Percentiles rank a stretch among this genome's conserved stretches.
These are phyloP conservation scores for Drosophila tropicalis DNA, from an alignment of 1,140 invertebrate species.

Conservation along the genomic window DNA sequence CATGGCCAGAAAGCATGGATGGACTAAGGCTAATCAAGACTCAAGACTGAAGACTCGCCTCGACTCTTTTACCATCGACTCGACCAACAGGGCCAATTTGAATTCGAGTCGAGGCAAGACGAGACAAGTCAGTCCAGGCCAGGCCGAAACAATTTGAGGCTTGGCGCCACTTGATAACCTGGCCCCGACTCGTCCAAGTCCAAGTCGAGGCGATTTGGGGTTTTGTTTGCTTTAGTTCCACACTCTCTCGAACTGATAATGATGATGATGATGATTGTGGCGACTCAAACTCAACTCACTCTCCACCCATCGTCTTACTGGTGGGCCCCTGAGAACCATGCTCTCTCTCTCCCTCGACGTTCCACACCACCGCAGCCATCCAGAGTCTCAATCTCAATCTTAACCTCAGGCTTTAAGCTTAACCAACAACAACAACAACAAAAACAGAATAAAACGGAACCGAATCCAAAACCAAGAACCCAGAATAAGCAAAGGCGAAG, in stretches of 20 bases:
- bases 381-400: conserved; percentile 3
- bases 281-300: conserved; percentile 12
- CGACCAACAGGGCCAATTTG: conserved; percentile 64
- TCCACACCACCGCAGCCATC: not conserved
- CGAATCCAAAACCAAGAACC: not conserved
- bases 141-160: conserved; percentile 78
- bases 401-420: conserved; percentile 9
- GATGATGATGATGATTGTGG: conserved; percentile 81
- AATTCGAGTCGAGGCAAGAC: conserved; percentile 50
- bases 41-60: conserved; percentile 3
- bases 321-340: conserved; percentile 35
- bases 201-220: conserved; percentile 36
- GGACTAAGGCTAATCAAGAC: conserved; percentile 59
- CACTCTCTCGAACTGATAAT: conserved; percentile 42
- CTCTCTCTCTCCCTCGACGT: not conserved
- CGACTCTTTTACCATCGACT: not conserved
- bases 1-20: conserved; percentile 71
- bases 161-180: conserved; percentile 82
- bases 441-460: not conserved
- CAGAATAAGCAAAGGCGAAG: not conserved
- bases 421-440: conserved; percentile 21
- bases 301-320: conserved; percentile 9
- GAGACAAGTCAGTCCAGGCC: conserved; percentile 18
- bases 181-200: conserved; percentile 37
- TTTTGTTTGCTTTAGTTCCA: conserved; percentile 69